Base-by-base conservation (phyloP, 2,113 vertebrate genomes). In the Origma solitaria region DNA sequence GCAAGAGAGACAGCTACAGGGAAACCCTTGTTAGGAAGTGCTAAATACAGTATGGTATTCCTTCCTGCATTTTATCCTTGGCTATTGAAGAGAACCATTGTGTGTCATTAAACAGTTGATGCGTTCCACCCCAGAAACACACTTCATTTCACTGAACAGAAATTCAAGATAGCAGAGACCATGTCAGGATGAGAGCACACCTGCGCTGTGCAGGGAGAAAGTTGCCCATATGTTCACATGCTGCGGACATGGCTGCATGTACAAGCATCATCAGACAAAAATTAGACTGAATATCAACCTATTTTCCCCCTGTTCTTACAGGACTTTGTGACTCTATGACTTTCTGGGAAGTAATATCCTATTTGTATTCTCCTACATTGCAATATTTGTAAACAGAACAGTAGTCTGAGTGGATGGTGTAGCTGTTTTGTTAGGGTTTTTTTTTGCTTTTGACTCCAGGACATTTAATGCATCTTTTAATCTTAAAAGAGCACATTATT, bases 341-440 rank as follows among this genome's bases (percentile, higher is more conserved):
- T 70, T 71, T 60, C 45, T 86, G 78, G 30, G n/a, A 85, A 64
- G 1, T 20, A 89, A 83, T 84, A 70, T 66, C 7, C 10, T 60
- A 5, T 64, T 91, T 92, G 58, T 70, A 45, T 75, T 91, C 73
- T 69, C 37, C 66, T 69, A 35, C 22, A 38, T 25, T 57, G 21
- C 33, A 5, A 35, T 70, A 35, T 87, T 94, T 92, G 18, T 92
- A 71, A 91, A 89, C 44, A 82, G 76, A 91, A 27, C 28, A 33
- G 44, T 38, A 53, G 40, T 89, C 64, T 82, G 69, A 51, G 78
- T 81, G 45, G 54, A 38, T 89, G 38, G 3, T 20, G 14, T 56
- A n/a, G 35, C 9, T 71, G 14, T 66, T 66, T 88, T 58, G 31
- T 30, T 30, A 5, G n/a, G 31, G 2, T 27, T 7, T 53, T 10